phyloP scores from a whole-genome alignment of 2,888 invertebrate genomes.

The Drosophila neonasuta region DNA sequence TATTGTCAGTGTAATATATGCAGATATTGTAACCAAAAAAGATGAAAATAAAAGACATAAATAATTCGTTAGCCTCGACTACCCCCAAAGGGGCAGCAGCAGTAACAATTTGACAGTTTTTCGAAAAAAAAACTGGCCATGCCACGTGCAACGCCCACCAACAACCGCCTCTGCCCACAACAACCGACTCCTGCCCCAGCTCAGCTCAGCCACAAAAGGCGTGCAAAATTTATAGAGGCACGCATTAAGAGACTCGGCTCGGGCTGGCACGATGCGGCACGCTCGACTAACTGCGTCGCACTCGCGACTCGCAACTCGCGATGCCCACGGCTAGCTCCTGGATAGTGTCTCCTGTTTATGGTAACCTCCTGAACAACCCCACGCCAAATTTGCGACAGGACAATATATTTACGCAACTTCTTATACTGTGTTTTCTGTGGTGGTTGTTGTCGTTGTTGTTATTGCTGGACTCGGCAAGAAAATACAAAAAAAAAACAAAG shows the following conservation, averaged over 20 bases:
- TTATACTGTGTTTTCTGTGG: slow-evolving; percentile 60
- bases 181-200: neutral
- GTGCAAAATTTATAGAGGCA: slow-evolving; percentile 76
- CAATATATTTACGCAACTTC: slow-evolving; percentile 78
- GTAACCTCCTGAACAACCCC: slow-evolving; percentile 14
- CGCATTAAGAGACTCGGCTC: slow-evolving; percentile 68
- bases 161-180: neutral
- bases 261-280: slow-evolving; percentile 44
- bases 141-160: slow-evolving; percentile 66
- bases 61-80: slow-evolving; percentile 41
- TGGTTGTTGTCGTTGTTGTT: slow-evolving; percentile 49
- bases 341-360: slow-evolving; percentile 43
- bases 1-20: slow-evolving; percentile 18
- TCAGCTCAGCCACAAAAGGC: slow-evolving; percentile 67
- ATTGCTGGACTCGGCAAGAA: slow-evolving; percentile 39
- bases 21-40: slow-evolving; percentile 13
- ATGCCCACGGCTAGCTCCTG: slow-evolving; percentile 31
- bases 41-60: slow-evolving; percentile 36
- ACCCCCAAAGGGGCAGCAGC: slow-evolving; percentile 48
- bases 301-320: slow-evolving; percentile 13
- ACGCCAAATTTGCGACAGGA: slow-evolving; percentile 61
- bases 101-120: slow-evolving; percentile 71
- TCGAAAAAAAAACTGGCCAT: slow-evolving; percentile 41
- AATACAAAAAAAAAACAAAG: neutral
- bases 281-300: slow-evolving; percentile 75